phyloP scores from a whole-genome alignment of 1,140 invertebrate genomes.

The Drosophila ercepeae region DNA sequence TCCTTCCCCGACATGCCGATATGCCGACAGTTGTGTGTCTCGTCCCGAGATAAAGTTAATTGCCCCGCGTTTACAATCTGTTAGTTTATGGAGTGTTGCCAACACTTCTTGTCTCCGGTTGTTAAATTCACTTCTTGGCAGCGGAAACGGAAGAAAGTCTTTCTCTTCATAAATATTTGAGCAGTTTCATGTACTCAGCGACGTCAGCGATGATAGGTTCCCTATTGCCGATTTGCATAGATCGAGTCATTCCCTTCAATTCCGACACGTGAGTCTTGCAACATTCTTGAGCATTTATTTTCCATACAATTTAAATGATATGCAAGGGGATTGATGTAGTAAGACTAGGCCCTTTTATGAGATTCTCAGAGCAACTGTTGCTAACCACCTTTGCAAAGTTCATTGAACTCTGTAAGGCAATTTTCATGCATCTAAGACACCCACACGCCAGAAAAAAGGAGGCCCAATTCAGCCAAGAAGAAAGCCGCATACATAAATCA shows the following conservation, averaged over 20 bases:
- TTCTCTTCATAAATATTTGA: slow-evolving; percentile 73
- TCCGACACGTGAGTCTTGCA: slow-evolving; percentile 58
- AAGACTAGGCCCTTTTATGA: background rate
- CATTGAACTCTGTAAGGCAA: slow-evolving; percentile 34
- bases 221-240: slow-evolving; percentile 56
- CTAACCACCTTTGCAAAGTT: slow-evolving; percentile 1
- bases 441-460: slow-evolving; percentile 28
- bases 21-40: slow-evolving; percentile 62
- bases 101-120: slow-evolving; percentile 54
- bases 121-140: slow-evolving; percentile 24
- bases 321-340: background rate
- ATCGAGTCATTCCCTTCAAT: slow-evolving; percentile 2
- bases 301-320: slow-evolving; percentile 20
- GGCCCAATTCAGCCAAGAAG: slow-evolving; percentile 51
- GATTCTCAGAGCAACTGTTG: background rate
- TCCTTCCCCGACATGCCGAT: slow-evolving; percentile 13
- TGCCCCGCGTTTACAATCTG: slow-evolving; percentile 48
- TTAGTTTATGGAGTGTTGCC: slow-evolving; percentile 73
- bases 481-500: slow-evolving; percentile 79
- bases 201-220: slow-evolving; percentile 34
- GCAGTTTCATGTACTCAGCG: slow-evolving; percentile 14
- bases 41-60: slow-evolving; percentile 70
- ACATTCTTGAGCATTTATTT: slow-evolving; percentile 51
- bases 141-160: slow-evolving; percentile 79
- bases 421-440: slow-evolving; percentile 28